Base-by-base conservation (phyloP, 2,888 invertebrate genomes). In the Drosophila yooni region DNA sequence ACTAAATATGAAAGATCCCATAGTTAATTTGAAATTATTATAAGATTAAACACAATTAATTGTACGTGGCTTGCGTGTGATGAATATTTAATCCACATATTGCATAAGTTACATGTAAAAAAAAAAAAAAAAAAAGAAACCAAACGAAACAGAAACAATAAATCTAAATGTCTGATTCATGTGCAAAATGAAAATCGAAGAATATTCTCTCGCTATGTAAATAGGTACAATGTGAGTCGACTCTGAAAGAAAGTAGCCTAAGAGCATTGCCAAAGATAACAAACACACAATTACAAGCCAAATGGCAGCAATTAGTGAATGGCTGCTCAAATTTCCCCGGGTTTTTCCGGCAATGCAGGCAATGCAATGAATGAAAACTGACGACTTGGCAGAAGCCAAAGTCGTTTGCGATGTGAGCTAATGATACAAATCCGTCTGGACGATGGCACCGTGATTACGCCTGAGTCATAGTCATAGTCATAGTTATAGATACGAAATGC, bases 361-460 rank as follows among this genome's bases (percentile, higher is more conserved):
- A 72, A 83, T 89, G 82, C 73, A 68, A 84, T 87, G 88, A 86
- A 86, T 86, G 87, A 90, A 86, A 74, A 51, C 48, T 58, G 40
- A 70, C 58, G 40, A 70, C 25, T 15, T 46, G 21, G n/a, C 13
- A 56, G 46, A 43, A 43, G 21, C 53, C 43, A n/a, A 29, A 33
- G 29, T 29, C 40, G 54, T 54, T 59, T 36, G 27, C 58, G 67
- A 48, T 56, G 56, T 46, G 50, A 73, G 74, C 79, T 89, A 86
- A 83, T 87, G 89, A 79, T 81, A 80, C 68, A 90, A 90, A 87
- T 90, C 88, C 85, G 89, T 90, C 89, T 87, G 83, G 70, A 65
- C 70, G 52, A 33, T 48, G 54, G 53, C 52, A 53, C 67, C 75
- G 75, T 88, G 84, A 88, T 88, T 83, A 56, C 18, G 91, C 75